Evolutionary conservation across 2,113 vertebrate species (phyloP).

Genomic region (Origma solitaria): DNA sequence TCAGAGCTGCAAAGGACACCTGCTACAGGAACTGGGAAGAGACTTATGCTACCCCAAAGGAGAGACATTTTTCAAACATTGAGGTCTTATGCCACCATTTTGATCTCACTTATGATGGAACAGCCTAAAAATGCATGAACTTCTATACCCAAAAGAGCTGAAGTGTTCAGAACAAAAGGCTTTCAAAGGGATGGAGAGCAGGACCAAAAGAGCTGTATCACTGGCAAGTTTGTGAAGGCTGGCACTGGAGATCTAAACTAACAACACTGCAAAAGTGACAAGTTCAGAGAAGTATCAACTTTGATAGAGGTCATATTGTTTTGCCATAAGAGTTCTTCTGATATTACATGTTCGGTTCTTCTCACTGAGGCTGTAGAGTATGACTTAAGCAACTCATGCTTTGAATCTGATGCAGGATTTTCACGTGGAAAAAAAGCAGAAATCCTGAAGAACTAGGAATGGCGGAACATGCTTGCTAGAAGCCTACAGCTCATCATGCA

Average conservation of each 20-base stretch:
- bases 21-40: not conserved
- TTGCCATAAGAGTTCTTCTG: not conserved
- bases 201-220: not conserved
- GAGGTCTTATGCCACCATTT: not conserved
- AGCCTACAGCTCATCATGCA: not conserved
- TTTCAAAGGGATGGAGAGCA: not conserved
- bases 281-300: not conserved
- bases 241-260: not conserved
- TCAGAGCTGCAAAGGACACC: not conserved
- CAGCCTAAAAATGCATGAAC: not conserved
- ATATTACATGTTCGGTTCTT: not conserved
- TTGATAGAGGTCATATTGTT: not conserved
- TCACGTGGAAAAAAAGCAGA: not conserved
- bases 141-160: not conserved
- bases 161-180: not conserved
- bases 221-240: not conserved
- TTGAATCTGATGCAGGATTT: not conserved
- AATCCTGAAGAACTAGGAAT: not conserved
- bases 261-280: not conserved
- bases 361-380: not conserved
- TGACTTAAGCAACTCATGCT: not conserved
- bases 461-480: not conserved
- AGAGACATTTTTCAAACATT: not conserved
- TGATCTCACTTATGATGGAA: not conserved
- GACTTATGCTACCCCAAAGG: not conserved